Conservation (phyloP, 2,113 vertebrate genomes). For the Pedionomus torquatus region DNA sequence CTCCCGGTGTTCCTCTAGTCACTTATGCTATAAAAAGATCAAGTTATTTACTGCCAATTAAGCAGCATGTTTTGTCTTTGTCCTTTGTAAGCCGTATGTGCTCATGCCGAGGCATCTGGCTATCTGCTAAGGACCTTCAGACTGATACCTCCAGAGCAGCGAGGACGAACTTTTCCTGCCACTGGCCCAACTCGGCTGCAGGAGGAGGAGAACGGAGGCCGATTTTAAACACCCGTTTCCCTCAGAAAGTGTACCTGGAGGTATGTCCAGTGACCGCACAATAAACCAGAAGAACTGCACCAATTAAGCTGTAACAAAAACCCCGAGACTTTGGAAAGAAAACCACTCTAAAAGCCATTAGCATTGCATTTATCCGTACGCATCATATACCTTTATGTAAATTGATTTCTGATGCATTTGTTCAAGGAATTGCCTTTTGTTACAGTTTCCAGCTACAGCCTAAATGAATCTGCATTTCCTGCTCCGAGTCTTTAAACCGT, state of each 20-base stretch:
- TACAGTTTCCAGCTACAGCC: constrained; percentile 82
- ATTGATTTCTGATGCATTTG: constrained; percentile 90
- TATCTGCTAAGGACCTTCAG: constrained; percentile 71
- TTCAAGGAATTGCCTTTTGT: constrained; percentile 87
- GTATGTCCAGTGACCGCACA: constrained; percentile 82
- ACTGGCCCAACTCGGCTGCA: constrained; percentile 69
- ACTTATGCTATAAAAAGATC: constrained; percentile 83
- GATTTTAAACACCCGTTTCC: constrained; percentile 74
- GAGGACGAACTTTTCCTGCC: constrained; percentile 72
- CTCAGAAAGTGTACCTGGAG: constrained; percentile 79
- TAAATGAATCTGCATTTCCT: constrained; percentile 87
- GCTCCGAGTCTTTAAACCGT: constrained; percentile 73
- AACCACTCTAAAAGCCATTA: constrained; percentile 89
- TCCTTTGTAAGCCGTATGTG: constrained; percentile 73
- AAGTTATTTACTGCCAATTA: constrained; percentile 86
- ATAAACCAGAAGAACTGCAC: constrained; percentile 84
- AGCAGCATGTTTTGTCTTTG: constrained; percentile 82
- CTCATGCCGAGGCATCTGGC: constrained; percentile 72
- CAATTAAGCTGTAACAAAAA: constrained; percentile 89
- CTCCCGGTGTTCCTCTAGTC: constrained; percentile 78
- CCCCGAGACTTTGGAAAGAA: constrained; percentile 84
- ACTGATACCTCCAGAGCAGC: constrained; percentile 55
- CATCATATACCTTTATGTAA: constrained; percentile 89
- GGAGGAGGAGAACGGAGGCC: constrained; percentile 57
- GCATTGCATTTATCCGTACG: constrained; percentile 86